Evolutionary conservation across 1,140 invertebrate species (phyloP), one percentile per base, ranked within the genome.

Genomic region (Centruroides sculpturatus): DNA sequence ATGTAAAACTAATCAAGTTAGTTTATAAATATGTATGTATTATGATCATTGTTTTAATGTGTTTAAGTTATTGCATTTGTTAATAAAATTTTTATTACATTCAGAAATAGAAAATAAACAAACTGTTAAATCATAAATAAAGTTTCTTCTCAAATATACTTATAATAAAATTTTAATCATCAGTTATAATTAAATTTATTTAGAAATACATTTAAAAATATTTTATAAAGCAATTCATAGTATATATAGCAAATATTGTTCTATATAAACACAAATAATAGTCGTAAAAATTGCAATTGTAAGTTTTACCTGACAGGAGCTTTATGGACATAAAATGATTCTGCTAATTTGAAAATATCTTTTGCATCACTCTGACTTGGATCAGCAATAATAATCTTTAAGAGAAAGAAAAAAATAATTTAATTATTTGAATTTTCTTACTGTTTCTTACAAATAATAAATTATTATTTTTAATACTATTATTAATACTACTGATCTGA

Each of bases 261-360:
- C 10, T 12, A 35, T 61, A 60, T 35, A 50, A 49, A 52, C 41
- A 48, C 13, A n/a, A 52, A 78, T 23, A 92, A 75, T 3, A 88
- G 88, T 11, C 35, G 13, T 35, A 50, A 60, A 23, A 54, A 47
- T 51, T 13, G 35, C 36, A n/a, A 48, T 23, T 23, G 23, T 23
- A 23, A 23, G 23, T 13, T 46, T 48, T 62, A 74, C 75, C 77
- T 72, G 47, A 80, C 69, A 23, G 80, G 78, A 47, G 92, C 89
- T 60, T 84, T 84, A 73, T 98, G 92, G 48, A 89, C 80, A 63
- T 92, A 83, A 69, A 99, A 87, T 3, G 92, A 92, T 77, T 98
- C 92, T 3, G 86, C 84, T 64, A 97, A 78, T 74, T 88, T 85
- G 46, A 99, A 72, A 4, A 98, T 73, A 46, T 85, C 82, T 53